Base-by-base conservation (phyloP, 1,140 invertebrate genomes). In the Harlomillsia oculata region DNA sequence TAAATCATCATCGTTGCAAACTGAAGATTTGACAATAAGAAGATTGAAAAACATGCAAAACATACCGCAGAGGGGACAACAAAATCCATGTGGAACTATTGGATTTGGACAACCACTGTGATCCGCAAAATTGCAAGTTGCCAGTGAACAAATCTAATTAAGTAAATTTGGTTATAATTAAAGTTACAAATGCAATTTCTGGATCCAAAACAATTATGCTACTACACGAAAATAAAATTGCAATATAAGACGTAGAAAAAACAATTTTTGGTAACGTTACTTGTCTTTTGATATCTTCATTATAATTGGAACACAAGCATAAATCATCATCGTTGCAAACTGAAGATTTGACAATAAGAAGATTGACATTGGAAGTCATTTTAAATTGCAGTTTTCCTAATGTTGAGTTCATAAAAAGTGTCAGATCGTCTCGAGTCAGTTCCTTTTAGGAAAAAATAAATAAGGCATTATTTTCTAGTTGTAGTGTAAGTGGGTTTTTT, bases 41-140 rank as follows among this genome's bases (percentile, higher is more conserved):
- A n/a, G n/a, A n/a, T n/a, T n/a, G 28, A 26, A 39, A 46, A 25
- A 51, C 30, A 16, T 34, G 28, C 16, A 37, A 53, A 32, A 23
- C 21, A 44, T 53, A 62, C 63, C 63, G 45, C 63, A 65, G 34
- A 65, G 51, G 6, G 63, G 53, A 39, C 63, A 65, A 32, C 63
- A 65, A 26, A 65, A 65, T 3, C 63, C 63, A 40, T 56, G 63
- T 5, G 60, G 63, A 26, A 45, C 57, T 16, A 65, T 49, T 16
- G 60, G 53, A 43, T 34, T 60, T 26, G 52, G 34, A 29, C 60
- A 62, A n/a, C 16, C 23, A n/a, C 36, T 44, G 2, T 51, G 20
- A 5, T 41, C 28, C 16, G 28, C n/a, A 52, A 49, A 56, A n/a
- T 28, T 43, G 8, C 34, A 30, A n/a, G 34, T 11, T 3, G 44